Evolutionary conservation across 2,888 invertebrate genomes (phyloP).

Genomic region (Resseliella maxima): DNA sequence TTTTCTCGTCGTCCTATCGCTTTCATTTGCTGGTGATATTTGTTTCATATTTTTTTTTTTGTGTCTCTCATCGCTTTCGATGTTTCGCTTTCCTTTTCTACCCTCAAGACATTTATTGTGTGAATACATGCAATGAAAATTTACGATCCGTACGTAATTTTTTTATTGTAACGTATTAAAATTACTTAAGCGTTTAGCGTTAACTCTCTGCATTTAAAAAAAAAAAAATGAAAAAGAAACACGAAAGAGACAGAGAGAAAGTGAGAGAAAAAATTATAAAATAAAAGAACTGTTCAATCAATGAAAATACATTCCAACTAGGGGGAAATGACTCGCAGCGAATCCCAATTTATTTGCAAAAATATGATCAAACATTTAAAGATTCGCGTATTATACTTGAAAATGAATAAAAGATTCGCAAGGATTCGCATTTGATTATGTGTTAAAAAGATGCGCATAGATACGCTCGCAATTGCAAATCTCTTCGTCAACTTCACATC

Average conservation of each 20-base stretch:
- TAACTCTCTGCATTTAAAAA: slow-evolving; percentile 25
- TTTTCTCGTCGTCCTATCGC: not conserved
- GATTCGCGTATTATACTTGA: too few relatives aligned
- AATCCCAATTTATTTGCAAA: too few relatives aligned
- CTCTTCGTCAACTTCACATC: too few relatives aligned
- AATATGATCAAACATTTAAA: too few relatives aligned
- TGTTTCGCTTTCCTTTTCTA: slow-evolving; percentile 9
- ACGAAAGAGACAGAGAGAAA: not conserved
- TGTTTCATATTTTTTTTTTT: not conserved
- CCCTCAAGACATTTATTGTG: slow-evolving; percentile 41
- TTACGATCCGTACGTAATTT: slow-evolving; percentile 42
- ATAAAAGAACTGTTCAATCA: not conserved
- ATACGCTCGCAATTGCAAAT: too few relatives aligned
- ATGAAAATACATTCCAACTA: not conserved
- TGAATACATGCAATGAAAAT: slow-evolving; percentile 53
- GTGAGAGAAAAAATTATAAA: not conserved
- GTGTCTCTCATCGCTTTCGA: not conserved
- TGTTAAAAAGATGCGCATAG: too few relatives aligned
- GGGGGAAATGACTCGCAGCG: too few relatives aligned
- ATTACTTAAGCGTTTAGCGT: slow-evolving; percentile 34
- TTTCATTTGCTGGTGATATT: not conserved
- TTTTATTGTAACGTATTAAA: slow-evolving; percentile 27
- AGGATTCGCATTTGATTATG: too few relatives aligned
- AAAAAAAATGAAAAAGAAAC: too few relatives aligned
- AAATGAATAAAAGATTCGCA: too few relatives aligned